Conservation (phyloP, 1,140 invertebrate species). For the Meloidogyne exigua region DNA sequence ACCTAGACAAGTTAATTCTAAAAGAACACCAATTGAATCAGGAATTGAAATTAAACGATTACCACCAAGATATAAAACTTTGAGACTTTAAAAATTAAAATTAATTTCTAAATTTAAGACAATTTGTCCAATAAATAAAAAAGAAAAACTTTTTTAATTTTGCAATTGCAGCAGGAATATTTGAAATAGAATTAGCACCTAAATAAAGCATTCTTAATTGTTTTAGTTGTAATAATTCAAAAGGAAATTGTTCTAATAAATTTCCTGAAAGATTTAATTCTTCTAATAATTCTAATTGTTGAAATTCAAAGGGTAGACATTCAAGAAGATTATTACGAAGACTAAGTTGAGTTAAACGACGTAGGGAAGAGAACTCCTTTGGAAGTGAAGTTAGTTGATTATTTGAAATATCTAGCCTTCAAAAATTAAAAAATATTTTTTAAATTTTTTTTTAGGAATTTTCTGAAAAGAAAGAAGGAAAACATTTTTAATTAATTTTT, state of each 20-base stretch:
- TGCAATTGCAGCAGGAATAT: constrained; percentile 78
- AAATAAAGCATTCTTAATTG: constrained; percentile 82
- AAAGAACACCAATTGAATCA: constrained; percentile 78
- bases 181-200: constrained; percentile 80
- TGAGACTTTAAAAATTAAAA: constrained; percentile 70
- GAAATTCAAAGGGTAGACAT: constrained; percentile 95
- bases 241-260: constrained; percentile 78
- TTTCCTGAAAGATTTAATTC: constrained; percentile 95
- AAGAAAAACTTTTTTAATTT: constrained; percentile 68
- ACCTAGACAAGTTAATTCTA: constrained; percentile 77
- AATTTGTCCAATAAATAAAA: constrained; percentile 28
- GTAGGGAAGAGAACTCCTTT: constrained; percentile 23
- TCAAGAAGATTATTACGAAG: constrained; percentile 72
- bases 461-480: too few species aligned
- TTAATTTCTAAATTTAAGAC: neutral
- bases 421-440: too few species aligned
- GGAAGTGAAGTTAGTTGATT: constrained; percentile 31
- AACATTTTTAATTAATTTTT: too few species aligned
- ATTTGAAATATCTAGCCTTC: constrained; percentile 44
- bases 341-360: constrained; percentile 74
- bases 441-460: too few species aligned
- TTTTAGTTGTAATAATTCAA: constrained; percentile 75
- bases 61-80: constrained; percentile 85
- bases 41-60: constrained; percentile 84
- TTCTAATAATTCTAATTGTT: constrained; percentile 87